phyloP scores from a whole-genome alignment of 2,888 invertebrate genomes.

The Rambutsinella grinnellia region DNA sequence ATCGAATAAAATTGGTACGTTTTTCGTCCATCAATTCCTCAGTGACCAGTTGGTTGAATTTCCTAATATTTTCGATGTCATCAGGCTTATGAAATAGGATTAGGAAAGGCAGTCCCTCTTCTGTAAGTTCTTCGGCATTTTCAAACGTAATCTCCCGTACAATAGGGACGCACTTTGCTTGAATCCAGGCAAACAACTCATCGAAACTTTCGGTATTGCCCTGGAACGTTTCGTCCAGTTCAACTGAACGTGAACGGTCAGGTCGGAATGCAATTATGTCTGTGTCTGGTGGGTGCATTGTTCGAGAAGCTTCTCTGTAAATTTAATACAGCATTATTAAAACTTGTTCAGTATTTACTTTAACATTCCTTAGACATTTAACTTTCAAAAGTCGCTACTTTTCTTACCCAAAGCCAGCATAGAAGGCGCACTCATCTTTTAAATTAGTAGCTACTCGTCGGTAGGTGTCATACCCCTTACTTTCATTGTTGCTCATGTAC shows the following conservation, averaged over 20 bases:
- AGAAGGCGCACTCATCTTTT: constrained; percentile 96
- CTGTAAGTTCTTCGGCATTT: constrained; percentile 93
- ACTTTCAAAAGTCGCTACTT: neutral
- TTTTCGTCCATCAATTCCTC: constrained; percentile 86
- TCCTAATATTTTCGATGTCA: constrained; percentile 87
- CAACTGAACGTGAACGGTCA: constrained; percentile 83
- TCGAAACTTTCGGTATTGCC: constrained; percentile 83
- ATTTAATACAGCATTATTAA: neutral
- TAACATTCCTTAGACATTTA: neutral
- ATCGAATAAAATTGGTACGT: constrained; percentile 78
- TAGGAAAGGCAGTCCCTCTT: constrained; percentile 84
- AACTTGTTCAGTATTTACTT: constrained; percentile 3
- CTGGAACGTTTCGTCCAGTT: constrained; percentile 86
- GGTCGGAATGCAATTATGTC: constrained; percentile 88
- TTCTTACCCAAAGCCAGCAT: constrained; percentile 85
- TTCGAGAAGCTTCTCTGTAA: constrained; percentile 75
- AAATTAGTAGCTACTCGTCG: constrained; percentile 86
- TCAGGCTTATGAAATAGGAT: constrained; percentile 92
- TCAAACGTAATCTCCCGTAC: constrained; percentile 99
- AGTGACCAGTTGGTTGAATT: constrained; percentile 85
- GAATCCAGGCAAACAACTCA: constrained; percentile 76
- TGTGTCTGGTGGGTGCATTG: constrained; percentile 88
- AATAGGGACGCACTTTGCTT: constrained; percentile 92
- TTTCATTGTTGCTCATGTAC: constrained; percentile 86
- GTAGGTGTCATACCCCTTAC: constrained; percentile 84